Evolutionary conservation across 37 sponge, comb jelly and placozoan genomes (phyloP).

Genomic region (Tethya wilhelma): DNA sequence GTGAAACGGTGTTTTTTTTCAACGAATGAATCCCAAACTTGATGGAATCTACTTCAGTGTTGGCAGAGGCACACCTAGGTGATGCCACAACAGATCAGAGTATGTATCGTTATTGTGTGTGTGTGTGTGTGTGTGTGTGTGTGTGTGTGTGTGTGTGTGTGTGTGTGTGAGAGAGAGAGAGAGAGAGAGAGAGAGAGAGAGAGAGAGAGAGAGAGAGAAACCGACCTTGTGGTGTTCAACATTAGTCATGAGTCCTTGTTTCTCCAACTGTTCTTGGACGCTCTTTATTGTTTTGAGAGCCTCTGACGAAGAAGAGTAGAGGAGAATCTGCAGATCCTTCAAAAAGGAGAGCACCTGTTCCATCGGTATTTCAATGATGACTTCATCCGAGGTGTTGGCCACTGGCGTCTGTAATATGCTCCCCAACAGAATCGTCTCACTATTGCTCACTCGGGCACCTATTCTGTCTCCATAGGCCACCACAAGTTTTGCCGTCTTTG

Average conservation of each 20-base stretch:
- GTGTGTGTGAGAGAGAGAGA: constrained; percentile 7
- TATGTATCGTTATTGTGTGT: too few relatives aligned
- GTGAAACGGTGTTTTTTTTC: too few relatives aligned
- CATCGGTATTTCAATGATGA: constrained; percentile 38
- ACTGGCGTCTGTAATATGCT: constrained; percentile 55
- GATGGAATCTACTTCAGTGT: too few relatives aligned
- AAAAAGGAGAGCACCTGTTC: constrained; percentile 9
- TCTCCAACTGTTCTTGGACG: not conserved
- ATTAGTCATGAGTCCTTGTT: not conserved
- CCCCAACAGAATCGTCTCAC: constrained; percentile 19
- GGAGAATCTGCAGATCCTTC: not conserved
- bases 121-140: not conserved
- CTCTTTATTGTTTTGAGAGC: not conserved
- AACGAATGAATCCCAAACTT: too few relatives aligned
- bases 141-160: not conserved
- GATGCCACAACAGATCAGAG: too few relatives aligned
- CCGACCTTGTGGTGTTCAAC: not conserved
- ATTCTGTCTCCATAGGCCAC: constrained; percentile 19
- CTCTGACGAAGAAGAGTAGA: not conserved
- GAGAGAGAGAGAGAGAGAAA: too few relatives aligned
- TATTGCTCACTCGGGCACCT: constrained; percentile 36
- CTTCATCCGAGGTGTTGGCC: not conserved
- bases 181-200: constrained; percentile 26
- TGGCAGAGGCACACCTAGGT: too few relatives aligned
- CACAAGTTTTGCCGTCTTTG: constrained; percentile 47